Evolutionary conservation across 2,113 vertebrate genomes (phyloP).

Genomic region (Prinia subflava): DNA sequence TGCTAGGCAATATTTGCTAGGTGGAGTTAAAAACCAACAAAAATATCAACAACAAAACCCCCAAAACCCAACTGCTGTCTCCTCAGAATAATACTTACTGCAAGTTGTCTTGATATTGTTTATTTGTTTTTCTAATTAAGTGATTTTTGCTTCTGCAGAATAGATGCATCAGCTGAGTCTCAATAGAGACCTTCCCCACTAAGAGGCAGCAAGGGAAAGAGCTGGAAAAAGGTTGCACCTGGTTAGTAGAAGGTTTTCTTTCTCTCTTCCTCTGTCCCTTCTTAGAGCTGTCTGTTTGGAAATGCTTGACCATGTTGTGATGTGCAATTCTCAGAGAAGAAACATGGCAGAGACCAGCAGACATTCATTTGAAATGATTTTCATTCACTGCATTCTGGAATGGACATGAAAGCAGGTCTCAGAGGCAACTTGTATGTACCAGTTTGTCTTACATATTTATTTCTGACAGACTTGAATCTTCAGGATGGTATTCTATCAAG

Average conservation of each 20-base stretch:
- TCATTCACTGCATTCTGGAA: constrained; percentile 60
- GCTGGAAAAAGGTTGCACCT: background rate
- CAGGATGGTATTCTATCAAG: constrained; percentile 70
- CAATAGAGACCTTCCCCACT: background rate
- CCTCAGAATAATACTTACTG: background rate
- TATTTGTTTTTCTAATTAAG: background rate
- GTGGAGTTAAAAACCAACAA: background rate
- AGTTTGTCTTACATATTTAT: constrained; percentile 63
- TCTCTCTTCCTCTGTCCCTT: background rate
- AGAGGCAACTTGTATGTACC: constrained; percentile 71
- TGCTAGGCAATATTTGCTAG: constrained; percentile 56
- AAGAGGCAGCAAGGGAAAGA: background rate
- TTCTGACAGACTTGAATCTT: constrained; percentile 69
- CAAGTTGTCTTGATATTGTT: background rate
- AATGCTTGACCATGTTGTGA: background rate
- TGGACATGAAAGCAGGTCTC: constrained; percentile 73
- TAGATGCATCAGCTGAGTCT: background rate
- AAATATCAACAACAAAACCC: background rate
- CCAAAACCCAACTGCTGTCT: background rate
- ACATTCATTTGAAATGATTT: constrained; percentile 74
- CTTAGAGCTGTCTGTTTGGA: constrained; percentile 31
- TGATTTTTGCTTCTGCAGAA: background rate
- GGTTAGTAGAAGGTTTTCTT: background rate
- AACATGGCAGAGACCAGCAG: constrained; percentile 62
- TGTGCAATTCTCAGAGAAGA: constrained; percentile 30